A percentile compares a stretch with the other conserved stretches of the same genome.
These are phyloP conservation scores for Sebastes wilsoni DNA, from an alignment of 2,797 vertebrate species.

Conservation along the genomic window DNA sequence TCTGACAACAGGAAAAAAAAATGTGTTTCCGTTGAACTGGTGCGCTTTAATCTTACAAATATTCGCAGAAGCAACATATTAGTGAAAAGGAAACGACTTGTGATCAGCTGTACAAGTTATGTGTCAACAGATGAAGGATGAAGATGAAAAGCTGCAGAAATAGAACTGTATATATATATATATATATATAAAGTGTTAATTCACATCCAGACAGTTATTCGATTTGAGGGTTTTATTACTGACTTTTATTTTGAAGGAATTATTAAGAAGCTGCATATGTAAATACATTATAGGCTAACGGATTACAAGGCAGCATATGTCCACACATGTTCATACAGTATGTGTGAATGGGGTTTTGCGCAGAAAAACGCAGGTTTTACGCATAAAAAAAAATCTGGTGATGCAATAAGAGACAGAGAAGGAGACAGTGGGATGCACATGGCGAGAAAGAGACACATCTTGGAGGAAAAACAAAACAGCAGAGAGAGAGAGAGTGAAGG, in stretches of 20 bases:
- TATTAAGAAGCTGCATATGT: background rate
- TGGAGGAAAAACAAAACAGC: background rate
- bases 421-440: background rate
- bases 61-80: background rate
- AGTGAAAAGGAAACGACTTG: background rate
- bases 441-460: background rate
- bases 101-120: background rate
- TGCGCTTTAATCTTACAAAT: background rate
- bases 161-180: background rate
- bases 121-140: background rate
- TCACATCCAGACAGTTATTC: background rate
- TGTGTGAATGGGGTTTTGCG: background rate
- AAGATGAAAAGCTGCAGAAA: background rate
- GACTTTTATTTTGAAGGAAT: slow-evolving; percentile 39
- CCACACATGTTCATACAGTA: background rate
- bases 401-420: background rate
- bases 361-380: background rate
- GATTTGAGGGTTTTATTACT: background rate
- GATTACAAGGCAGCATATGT: too few species aligned
- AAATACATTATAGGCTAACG: background rate
- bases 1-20: background rate
- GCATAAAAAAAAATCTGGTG: background rate
- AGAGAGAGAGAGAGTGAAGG: background rate
- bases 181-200: background rate
- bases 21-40: background rate